Percentiles rank a stretch among this genome's conserved stretches.
These are phyloP conservation scores for Struthio camelus DNA, from an alignment of 2,113 vertebrate genomes.

Conservation along the genomic window DNA sequence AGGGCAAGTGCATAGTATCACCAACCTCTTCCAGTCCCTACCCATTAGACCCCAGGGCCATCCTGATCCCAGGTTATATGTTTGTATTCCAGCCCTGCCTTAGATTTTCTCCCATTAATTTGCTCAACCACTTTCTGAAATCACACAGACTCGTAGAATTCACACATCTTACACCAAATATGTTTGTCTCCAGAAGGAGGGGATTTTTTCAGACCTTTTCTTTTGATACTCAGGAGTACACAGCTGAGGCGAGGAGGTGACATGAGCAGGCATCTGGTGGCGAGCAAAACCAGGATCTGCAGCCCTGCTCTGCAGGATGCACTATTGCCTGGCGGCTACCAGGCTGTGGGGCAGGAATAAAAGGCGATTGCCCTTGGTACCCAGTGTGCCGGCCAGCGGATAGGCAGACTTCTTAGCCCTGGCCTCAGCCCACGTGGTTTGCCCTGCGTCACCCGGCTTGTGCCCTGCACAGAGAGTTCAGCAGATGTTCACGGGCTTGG, in stretches of 20 bases:
- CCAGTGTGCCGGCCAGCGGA: background rate
- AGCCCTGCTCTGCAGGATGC: background rate
- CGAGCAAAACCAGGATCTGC: background rate
- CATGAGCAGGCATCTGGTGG: fast-evolving
- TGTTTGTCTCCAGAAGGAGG: background rate
- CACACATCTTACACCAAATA: background rate
- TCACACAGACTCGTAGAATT: background rate
- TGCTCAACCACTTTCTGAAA: background rate
- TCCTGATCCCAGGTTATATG: background rate
- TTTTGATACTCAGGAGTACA: background rate
- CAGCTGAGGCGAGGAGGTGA: background rate
- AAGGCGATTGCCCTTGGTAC: background rate
- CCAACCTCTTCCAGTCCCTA: background rate
- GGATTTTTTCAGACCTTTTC: background rate
- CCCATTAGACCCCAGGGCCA: background rate
- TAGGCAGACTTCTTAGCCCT: background rate
- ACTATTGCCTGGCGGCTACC: background rate
- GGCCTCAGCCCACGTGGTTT: background rate
- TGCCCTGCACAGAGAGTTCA: background rate
- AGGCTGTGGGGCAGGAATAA: background rate
- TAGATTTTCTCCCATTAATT: background rate
- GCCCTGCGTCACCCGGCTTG: background rate
- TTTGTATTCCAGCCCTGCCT: background rate
- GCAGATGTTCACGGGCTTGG: slow-evolving; percentile 33
- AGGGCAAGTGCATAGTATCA: background rate